Evolutionary conservation across 2,113 vertebrate species (phyloP).

Genomic region (Mola mola): DNA sequence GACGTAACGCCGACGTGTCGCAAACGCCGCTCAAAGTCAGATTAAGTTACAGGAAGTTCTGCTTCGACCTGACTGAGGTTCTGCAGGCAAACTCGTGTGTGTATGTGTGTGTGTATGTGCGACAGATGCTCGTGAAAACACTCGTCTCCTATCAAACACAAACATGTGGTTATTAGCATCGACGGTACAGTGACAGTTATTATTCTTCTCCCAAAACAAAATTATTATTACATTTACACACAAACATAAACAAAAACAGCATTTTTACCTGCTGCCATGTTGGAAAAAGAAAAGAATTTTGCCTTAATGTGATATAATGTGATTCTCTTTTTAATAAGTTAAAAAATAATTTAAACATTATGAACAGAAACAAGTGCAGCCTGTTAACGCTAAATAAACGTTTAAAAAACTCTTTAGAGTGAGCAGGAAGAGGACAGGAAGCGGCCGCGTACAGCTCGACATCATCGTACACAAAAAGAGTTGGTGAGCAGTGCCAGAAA

Average conservation of each 20-base stretch:
- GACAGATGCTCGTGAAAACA: no score
- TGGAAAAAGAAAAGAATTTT: slow-evolving; percentile 35
- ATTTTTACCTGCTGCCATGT: slow-evolving; percentile 59
- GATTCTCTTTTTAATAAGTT: slow-evolving; percentile 79
- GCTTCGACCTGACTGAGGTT: no score
- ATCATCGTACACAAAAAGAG: slow-evolving; percentile 78
- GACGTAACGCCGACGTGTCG: no score
- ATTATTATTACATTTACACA: slow-evolving; percentile 36
- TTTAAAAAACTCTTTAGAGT: slow-evolving; percentile 64
- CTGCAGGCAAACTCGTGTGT: background rate
- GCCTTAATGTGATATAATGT: no score
- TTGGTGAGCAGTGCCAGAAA: slow-evolving; percentile 82
- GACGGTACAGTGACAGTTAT: slow-evolving; percentile 32
- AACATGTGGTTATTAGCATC: slow-evolving; percentile 50
- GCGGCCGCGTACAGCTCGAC: slow-evolving; percentile 67
- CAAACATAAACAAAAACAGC: slow-evolving; percentile 9
- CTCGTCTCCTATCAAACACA: slow-evolving; percentile 47
- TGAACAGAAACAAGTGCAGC: slow-evolving; percentile 48
- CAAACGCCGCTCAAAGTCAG: no score
- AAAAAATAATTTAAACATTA: slow-evolving; percentile 79
- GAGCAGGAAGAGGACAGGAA: slow-evolving; percentile 61
- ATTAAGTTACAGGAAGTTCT: no score
- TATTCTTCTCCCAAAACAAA: background rate
- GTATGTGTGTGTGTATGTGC: slow-evolving; percentile 19
- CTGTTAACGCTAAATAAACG: slow-evolving; percentile 47